phyloP scores from a whole-genome alignment of 2,113 vertebrate species.

The Gambusia holbrooki region DNA sequence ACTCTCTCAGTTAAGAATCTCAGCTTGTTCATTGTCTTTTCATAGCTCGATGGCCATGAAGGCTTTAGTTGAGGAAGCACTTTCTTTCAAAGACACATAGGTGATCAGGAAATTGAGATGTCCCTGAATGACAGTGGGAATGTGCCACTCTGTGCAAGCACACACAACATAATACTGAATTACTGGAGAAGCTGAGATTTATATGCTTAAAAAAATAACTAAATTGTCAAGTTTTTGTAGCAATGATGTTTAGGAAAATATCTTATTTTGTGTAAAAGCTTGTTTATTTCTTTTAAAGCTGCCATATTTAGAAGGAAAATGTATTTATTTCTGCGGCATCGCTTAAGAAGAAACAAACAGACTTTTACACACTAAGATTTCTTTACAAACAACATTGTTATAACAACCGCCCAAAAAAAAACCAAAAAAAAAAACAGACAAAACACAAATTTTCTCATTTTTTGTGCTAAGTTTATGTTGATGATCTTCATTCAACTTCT shows the following conservation, averaged over 20 bases:
- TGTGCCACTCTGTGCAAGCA: constrained; percentile 24
- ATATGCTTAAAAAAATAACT: neutral
- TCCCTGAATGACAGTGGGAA: constrained; percentile 59
- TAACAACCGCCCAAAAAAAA: neutral
- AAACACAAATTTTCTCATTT: neutral
- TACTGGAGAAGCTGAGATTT: constrained; percentile 19
- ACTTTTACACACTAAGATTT: neutral
- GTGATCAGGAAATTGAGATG: constrained; percentile 55
- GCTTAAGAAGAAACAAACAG: neutral
- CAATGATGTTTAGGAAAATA: neutral
- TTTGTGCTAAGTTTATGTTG: neutral
- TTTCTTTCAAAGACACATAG: constrained; percentile 71
- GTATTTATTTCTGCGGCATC: neutral
- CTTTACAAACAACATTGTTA: neutral
- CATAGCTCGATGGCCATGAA: constrained; percentile 53
- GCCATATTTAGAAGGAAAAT: neutral
- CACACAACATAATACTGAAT: constrained; percentile 20
- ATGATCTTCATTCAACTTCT: constrained; percentile 31
- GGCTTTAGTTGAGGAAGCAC: constrained; percentile 62
- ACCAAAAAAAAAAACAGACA: neutral
- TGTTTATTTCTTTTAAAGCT: neutral
- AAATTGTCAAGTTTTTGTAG: neutral
- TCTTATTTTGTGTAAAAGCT: neutral
- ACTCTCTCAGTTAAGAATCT: constrained; percentile 18
- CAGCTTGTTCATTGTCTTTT: constrained; percentile 13